Evolutionary conservation across 1,140 invertebrate genomes (phyloP).

Genomic region (Apis mellifera): DNA sequence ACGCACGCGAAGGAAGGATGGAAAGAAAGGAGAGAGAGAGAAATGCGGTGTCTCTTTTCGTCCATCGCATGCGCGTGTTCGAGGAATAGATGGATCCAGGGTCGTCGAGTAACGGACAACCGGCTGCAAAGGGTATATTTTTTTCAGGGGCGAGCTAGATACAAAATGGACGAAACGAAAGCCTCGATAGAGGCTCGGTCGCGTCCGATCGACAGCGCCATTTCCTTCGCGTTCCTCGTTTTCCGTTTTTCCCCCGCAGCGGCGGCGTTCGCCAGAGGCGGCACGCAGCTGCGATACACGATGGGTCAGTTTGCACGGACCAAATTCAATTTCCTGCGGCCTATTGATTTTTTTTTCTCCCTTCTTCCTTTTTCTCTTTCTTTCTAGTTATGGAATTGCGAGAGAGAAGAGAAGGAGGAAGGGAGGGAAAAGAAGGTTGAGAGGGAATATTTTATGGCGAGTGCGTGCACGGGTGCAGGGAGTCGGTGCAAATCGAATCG

Average conservation of each 20-base stretch:
- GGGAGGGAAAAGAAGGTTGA: not conserved
- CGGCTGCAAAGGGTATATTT: conserved; percentile 45
- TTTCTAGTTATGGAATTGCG: not conserved
- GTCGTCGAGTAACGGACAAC: conserved; percentile 17
- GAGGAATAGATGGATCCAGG: conserved; percentile 20
- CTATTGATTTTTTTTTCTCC: not conserved
- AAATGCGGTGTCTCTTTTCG: not conserved
- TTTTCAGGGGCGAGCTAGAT: not conserved
- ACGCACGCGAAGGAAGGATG: too few species aligned
- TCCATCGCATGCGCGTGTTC: not conserved
- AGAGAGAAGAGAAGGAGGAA: not conserved
- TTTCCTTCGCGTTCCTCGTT: conserved; percentile 30
- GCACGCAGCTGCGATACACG: conserved; percentile 45
- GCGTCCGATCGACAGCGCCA: conserved; percentile 35
- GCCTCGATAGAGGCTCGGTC: conserved; percentile 36
- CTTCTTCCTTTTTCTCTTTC: not conserved
- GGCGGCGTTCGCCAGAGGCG: not conserved
- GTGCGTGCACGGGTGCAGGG: not conserved
- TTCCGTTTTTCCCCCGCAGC: conserved; percentile 9
- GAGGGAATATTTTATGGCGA: conserved; percentile 48
- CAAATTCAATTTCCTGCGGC: conserved; percentile 65
- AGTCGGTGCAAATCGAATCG: not conserved
- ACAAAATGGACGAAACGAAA: conserved; percentile 43
- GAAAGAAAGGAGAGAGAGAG: not conserved
- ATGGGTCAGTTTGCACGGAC: conserved; percentile 45